Percentiles rank a stretch among this genome's conserved stretches.
These are phyloP conservation scores for Tribolium castaneum DNA, from an alignment of 1,140 invertebrate species.

Conservation along the genomic window DNA sequence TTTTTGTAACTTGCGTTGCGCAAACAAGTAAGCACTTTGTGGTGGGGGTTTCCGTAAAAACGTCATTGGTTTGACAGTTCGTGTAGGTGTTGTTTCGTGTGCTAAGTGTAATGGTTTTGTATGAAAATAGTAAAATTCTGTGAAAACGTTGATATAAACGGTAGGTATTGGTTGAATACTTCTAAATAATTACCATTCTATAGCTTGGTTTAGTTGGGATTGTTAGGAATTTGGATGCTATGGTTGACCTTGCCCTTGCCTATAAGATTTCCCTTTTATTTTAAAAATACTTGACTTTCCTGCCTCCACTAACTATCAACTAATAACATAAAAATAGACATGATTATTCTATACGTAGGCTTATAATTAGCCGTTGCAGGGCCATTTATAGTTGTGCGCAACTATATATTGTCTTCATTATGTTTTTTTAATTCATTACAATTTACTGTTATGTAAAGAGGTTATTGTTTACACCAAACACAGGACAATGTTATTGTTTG, in stretches of 20 bases:
- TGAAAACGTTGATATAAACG: neutral
- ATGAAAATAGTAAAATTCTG: slow-evolving; percentile 39
- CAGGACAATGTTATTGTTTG: neutral
- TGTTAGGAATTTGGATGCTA: neutral
- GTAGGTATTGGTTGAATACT: neutral
- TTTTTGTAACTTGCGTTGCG: neutral
- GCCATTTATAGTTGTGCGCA: slow-evolving; percentile 1
- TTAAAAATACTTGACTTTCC: neutral
- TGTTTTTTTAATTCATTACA: neutral
- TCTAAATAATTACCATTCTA: neutral
- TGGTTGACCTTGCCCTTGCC: slow-evolving; percentile 33
- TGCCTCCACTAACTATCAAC: neutral
- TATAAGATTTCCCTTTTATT: slow-evolving; percentile 26
- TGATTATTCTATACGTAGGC: neutral
- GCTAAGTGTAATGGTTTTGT: slow-evolving; percentile 37
- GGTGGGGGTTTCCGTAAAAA: slow-evolving; percentile 30
- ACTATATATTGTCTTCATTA: neutral
- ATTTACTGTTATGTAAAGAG: neutral
- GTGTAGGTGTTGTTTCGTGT: slow-evolving; percentile 37
- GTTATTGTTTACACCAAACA: neutral
- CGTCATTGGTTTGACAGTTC: slow-evolving; percentile 34
- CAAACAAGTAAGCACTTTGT: neutral
- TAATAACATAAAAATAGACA: neutral
- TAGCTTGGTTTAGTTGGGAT: neutral
- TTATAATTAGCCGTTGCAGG: neutral